Evolutionary conservation across 2,888 invertebrate genomes (phyloP).

Genomic region (Allygus modestus): DNA sequence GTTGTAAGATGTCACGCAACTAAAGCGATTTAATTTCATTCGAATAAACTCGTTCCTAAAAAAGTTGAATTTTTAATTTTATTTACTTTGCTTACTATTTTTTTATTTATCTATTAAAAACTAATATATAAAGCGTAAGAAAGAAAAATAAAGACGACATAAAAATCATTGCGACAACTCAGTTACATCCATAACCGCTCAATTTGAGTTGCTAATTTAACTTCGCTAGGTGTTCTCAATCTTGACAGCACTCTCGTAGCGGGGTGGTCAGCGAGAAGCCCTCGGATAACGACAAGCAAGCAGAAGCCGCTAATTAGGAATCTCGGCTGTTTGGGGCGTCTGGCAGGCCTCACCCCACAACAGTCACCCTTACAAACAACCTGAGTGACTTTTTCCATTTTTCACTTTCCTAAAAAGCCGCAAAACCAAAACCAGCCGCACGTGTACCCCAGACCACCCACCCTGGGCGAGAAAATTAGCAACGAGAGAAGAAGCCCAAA

Average conservation of each 20-base stretch:
- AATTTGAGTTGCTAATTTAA: too few species aligned
- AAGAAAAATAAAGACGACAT: too few species aligned
- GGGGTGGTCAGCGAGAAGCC: conserved; percentile 18
- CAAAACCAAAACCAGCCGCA: conserved; percentile 38
- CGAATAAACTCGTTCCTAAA: too few species aligned
- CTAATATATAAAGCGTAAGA: too few species aligned
- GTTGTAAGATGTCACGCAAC: too few species aligned
- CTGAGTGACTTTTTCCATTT: conserved; percentile 42
- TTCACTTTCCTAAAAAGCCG: conserved; percentile 47
- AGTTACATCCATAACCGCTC: too few species aligned
- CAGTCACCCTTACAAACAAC: conserved; percentile 20
- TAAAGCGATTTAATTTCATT: too few species aligned
- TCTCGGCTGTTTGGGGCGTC: neutral
- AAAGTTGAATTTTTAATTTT: too few species aligned
- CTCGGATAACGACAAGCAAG: neutral
- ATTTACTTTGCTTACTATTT: too few species aligned
- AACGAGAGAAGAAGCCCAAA: conserved; percentile 25
- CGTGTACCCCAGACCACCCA: conserved; percentile 39
- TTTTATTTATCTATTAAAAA: too few species aligned
- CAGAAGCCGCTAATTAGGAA: conserved; percentile 23
- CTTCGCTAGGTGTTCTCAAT: too few species aligned
- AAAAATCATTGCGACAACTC: too few species aligned
- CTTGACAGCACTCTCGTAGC: neutral
- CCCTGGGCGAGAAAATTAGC: conserved; percentile 32
- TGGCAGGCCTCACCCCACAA: conserved; percentile 11